Percentiles rank a stretch among this genome's conserved stretches.
These are phyloP conservation scores for Stegostoma tigrinum DNA, from an alignment of 2,113 vertebrate species.

Conservation along the genomic window DNA sequence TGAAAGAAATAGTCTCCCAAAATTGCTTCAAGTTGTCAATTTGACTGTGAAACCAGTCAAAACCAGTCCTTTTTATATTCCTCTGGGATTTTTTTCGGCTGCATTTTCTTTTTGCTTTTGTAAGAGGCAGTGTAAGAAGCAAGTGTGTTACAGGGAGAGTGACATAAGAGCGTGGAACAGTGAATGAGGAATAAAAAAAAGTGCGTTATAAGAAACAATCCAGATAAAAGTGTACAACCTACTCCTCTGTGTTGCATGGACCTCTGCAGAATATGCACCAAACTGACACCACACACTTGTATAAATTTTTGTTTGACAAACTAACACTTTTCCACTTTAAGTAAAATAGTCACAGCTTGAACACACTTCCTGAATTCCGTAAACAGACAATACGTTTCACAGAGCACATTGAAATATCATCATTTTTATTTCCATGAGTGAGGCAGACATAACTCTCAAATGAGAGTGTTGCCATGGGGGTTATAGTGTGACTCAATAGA, in stretches of 20 bases:
- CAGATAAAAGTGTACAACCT: not conserved
- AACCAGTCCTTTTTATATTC: not conserved
- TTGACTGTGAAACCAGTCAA: not conserved
- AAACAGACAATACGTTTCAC: slow-evolving; percentile 4
- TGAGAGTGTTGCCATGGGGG: slow-evolving; percentile 7
- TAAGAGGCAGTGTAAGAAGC: not conserved
- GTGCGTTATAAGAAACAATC: not conserved
- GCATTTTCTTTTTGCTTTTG: not conserved
- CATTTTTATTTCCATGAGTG: not conserved
- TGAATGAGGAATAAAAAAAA: not conserved
- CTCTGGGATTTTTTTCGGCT: not conserved
- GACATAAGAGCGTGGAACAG: not conserved
- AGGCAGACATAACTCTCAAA: not conserved
- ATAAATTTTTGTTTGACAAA: not conserved
- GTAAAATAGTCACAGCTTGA: not conserved
- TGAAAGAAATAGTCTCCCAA: not conserved
- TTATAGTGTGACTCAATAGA: not conserved
- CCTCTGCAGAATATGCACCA: not conserved
- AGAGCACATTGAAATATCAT: not conserved
- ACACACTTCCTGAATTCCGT: not conserved
- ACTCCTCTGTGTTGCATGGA: not conserved
- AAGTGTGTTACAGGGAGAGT: not conserved
- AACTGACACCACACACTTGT: not conserved
- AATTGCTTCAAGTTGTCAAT: not conserved
- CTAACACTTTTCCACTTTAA: not conserved